Percentiles rank a stretch among this genome's conserved stretches.
Evolutionary conservation across 2,888 invertebrate genomes (phyloP).

Genomic region (Drosophila putrida): DNA sequence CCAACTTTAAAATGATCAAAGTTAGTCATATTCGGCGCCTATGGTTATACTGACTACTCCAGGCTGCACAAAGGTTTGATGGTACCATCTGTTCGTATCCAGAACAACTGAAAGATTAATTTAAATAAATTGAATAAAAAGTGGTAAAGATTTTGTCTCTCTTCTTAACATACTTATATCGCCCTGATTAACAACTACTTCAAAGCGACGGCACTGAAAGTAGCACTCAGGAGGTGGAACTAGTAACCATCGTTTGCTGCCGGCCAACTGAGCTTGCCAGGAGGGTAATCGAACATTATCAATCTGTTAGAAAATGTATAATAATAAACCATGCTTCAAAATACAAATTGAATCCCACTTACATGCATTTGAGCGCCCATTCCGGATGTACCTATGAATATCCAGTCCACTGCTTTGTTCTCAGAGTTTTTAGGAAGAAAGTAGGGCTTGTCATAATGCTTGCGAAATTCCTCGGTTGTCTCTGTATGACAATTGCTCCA

Average conservation of each 20-base stretch:
- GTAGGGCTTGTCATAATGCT: slow-evolving; percentile 93
- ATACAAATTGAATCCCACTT: slow-evolving; percentile 45
- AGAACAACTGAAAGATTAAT: slow-evolving; percentile 90
- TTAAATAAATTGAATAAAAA: not conserved
- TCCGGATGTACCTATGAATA: slow-evolving; percentile 98
- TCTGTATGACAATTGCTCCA: slow-evolving; percentile 97
- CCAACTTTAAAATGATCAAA: not conserved
- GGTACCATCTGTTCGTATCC: slow-evolving; percentile 98
- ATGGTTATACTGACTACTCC: slow-evolving; percentile 97
- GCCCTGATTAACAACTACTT: slow-evolving; percentile 91
- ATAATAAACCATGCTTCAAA: not conserved
- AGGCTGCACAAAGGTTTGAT: slow-evolving; percentile 94
- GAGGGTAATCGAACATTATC: slow-evolving; percentile 97
- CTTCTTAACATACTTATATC: slow-evolving; percentile 91
- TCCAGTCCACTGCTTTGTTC: slow-evolving; percentile 96
- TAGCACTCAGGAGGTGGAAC: slow-evolving; percentile 97
- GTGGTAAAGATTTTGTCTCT: not conserved
- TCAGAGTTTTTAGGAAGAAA: slow-evolving; percentile 95
- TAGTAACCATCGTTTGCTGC: slow-evolving; percentile 94
- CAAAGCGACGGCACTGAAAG: slow-evolving; percentile 88
- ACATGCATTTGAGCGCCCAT: slow-evolving; percentile 98
- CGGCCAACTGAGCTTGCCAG: slow-evolving; percentile 98
- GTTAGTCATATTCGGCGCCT: slow-evolving; percentile 96
- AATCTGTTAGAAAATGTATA: slow-evolving; percentile 88
- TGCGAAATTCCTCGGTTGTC: slow-evolving; percentile 91